Percentiles rank a stretch among this genome's conserved stretches.
Conservation (phyloP, 1,140 invertebrate genomes). For the Proctacanthus coquilletti region DNA sequence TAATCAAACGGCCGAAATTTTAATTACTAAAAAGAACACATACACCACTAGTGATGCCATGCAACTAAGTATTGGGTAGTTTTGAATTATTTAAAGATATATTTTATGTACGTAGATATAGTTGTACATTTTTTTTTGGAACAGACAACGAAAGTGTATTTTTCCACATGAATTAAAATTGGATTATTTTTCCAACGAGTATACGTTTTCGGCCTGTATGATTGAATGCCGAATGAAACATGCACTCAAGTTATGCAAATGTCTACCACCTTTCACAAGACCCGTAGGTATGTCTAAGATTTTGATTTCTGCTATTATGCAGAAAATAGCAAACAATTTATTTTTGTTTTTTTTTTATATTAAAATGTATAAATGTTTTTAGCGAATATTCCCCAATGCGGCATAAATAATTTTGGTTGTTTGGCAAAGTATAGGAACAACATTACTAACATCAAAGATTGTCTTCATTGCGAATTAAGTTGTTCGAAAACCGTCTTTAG, state of each 20-base stretch:
- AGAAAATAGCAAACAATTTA: too few species aligned
- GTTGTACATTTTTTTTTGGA: too few species aligned
- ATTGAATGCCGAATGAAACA: slow-evolving; percentile 48
- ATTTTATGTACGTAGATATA: not conserved
- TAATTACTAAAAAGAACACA: slow-evolving; percentile 51
- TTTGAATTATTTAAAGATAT: slow-evolving; percentile 4
- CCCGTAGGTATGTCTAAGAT: slow-evolving; percentile 33
- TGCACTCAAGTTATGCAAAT: slow-evolving; percentile 40
- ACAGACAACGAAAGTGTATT: slow-evolving; percentile 44
- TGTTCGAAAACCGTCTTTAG: slow-evolving; percentile 56
- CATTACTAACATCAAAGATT: slow-evolving; percentile 41
- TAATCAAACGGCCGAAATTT: slow-evolving; percentile 38
- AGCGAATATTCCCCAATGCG: slow-evolving; percentile 39
- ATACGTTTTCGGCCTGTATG: slow-evolving; percentile 52
- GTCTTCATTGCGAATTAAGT: slow-evolving; percentile 45
- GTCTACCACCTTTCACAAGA: slow-evolving; percentile 50
- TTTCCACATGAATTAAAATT: slow-evolving; percentile 45
- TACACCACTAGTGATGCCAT: slow-evolving; percentile 52
- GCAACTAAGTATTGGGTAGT: slow-evolving; percentile 39
- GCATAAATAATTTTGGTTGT: slow-evolving; percentile 37
- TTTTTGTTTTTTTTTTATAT: too few species aligned
- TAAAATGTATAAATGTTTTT: too few species aligned
- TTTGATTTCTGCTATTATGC: too few species aligned
- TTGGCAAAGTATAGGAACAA: slow-evolving; percentile 35
- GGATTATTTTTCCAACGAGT: slow-evolving; percentile 36